Evolutionary conservation across 1,140 invertebrate species (phyloP), one percentile per base, ranked within the genome.

Genomic region (Rhyacophila brunnea): DNA sequence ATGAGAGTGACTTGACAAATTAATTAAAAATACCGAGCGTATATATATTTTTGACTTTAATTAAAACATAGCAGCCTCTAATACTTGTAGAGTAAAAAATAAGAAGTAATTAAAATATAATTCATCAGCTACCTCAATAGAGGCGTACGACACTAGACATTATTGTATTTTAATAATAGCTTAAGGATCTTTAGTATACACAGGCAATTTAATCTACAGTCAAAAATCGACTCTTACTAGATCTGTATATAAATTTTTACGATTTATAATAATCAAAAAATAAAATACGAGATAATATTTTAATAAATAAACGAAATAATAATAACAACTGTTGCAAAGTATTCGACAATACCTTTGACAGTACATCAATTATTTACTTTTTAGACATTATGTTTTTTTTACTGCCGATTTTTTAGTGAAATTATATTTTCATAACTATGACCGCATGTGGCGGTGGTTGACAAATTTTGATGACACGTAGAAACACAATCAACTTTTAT

Each of bases 91-190:
- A 54, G 54, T 50, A 35, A 45, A 52, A 58, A 45, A 58, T 40
- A 57, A n/a, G n/a, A n/a, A n/a, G n/a, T 35, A 54, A 47, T 56
- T 36, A 48, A 47, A 54, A 46, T 36, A 58, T 32, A 38, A 9
- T 50, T 59, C 56, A 58, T 52, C 51, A 63, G 50, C 56, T 64
- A 64, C 52, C 52, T 64, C 52, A 59, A 57, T 60, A 64, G 56
- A 64, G 57, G 58, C 57, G 59, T 52, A 58, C 23, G 9, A 28
- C 9, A 28, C 23, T 28, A 40, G 32, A 62, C 57, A 57, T 50
- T 57, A 49, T 42, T 52, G 49, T 52, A 52, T 52, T 40, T 52
- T 36, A 52, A 36, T 52, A 28, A 52, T 53, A 40, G 44, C 52
- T 55, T 55, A 55, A n/a, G 47, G 42, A 54, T 60, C 45, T 52